Evolutionary conservation across 2,888 invertebrate genomes (phyloP).

Genomic region (Cataglyphis livida): DNA sequence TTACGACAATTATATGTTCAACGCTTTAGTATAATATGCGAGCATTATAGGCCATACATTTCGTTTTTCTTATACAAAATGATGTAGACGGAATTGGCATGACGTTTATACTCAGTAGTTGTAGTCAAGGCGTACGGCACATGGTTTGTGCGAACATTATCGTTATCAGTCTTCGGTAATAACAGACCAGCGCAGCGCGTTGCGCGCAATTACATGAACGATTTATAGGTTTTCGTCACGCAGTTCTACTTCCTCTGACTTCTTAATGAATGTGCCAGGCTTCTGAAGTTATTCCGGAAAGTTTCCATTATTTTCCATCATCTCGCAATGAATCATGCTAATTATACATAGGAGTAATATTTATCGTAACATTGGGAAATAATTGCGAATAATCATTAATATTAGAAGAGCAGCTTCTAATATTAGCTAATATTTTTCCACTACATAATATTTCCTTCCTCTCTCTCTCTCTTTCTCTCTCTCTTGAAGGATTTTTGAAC

Average conservation of each 20-base stretch:
- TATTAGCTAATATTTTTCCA: not conserved
- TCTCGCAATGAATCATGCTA: slow-evolving; percentile 46
- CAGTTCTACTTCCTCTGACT: slow-evolving; percentile 72
- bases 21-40: not conserved
- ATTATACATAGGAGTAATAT: slow-evolving; percentile 22
- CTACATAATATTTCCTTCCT: not conserved
- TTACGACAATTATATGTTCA: slow-evolving; percentile 1
- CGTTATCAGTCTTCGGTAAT: slow-evolving; percentile 79
- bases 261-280: slow-evolving; percentile 56
- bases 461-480: not conserved
- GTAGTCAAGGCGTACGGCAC: slow-evolving; percentile 44
- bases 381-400: slow-evolving; percentile 34
- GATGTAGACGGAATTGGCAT: slow-evolving; percentile 51
- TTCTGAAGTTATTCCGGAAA: slow-evolving; percentile 41
- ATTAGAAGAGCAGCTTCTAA: not conserved
- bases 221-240: slow-evolving; percentile 78
- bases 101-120: slow-evolving; percentile 55
- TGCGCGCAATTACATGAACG: slow-evolving; percentile 68
- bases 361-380: slow-evolving; percentile 28
- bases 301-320: slow-evolving; percentile 54
- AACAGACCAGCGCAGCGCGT: slow-evolving; percentile 72
- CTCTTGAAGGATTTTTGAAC: not conserved
- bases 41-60: slow-evolving; percentile 21
- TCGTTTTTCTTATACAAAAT: slow-evolving; percentile 7
- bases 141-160: slow-evolving; percentile 79